Base-by-base conservation (phyloP, 2,797 vertebrate genomes). In the Epinephelus awoara region DNA sequence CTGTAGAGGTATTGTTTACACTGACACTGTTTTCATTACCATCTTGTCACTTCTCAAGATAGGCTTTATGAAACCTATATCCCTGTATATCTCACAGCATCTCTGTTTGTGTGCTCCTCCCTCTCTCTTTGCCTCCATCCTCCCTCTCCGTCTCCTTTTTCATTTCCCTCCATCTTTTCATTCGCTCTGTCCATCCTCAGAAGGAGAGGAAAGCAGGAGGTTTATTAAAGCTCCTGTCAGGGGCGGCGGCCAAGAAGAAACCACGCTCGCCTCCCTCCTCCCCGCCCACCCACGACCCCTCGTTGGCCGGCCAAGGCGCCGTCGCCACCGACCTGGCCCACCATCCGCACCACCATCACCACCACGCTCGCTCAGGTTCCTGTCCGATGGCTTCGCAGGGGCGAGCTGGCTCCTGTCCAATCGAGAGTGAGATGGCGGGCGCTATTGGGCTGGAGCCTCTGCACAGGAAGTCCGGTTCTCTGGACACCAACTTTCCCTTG, bases 121-220 rank as follows among this genome's bases (percentile, higher is more conserved):
- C 19, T 80, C 44, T 13, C 27, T 65, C 38, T 55, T 2, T 25
- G 6, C 42, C 25, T 47, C 9, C 38, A 38, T 38, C 38, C 38
- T 38, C 38, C 5, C 34, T 8, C 13, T 61, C 8, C 40, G 23
- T 25, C 51, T 56, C 51, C 50, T 13, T 46, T 11, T 52, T 17
- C 34, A 5, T 68, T 19, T 23, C 19, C 15, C 10, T 47, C 42
- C 34, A 34, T 34, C 34, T 34, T 34, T 8, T 34, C 34, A 34
- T 34, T 34, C 40, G 1, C 40, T 57, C 56, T 0, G 3, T 83
- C 72, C 46, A 3, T 83, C 59, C 52, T 51, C 94, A 99, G 98
- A 99, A 98, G 87, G 98, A 99, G 93, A 98, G 97, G 88, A 99
- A 98, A 95, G 97, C 96, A 0, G 97, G 96, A 0, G 97, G 97